Evolutionary conservation across 2,888 invertebrate species (phyloP), one percentile per base, ranked within the genome.

Genomic region (Prosapia bicincta): DNA sequence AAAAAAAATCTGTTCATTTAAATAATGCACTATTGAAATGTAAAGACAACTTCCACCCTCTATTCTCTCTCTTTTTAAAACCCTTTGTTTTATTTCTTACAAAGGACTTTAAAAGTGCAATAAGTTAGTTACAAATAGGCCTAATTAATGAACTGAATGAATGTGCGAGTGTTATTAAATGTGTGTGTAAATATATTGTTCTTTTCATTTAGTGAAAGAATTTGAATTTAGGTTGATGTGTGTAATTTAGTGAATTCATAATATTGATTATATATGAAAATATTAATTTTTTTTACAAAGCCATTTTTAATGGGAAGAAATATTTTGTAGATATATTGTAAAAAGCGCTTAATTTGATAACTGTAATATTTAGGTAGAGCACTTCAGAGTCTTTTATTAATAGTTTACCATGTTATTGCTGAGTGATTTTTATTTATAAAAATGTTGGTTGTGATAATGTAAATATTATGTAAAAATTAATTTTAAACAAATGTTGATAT

Each of bases 401-500:
- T 74, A 69, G 69, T 38, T 54, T 54, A 20, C 20, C 54, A 54
- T 74, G 74, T 69, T 74, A 74, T 69, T 69, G 74, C 69, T 74
- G 65, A 68, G 26, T 54, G 54, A 69, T 30, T 74, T 74, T 74
- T 28, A 28, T 74, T 69, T 2, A 54, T 20, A n/a, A 54, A 75
- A 74, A 71, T 67, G 68, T 75, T 43, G 75, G 75, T 75, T 75
- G 75, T 75, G 75, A 75, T 75, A 75, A 67, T 75, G 75, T 75
- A 75, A 75, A 75, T 71, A 75, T 43, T 26, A 30, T 7, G 30
- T 69, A 69, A 7, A 69, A 23, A n/a, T 26, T 26, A 7, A 25
- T 26, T 69, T 54, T 54, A 54, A 54, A 54, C 20, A 20, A 20
- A 20, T 54, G 20, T 54, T 3, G 20, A 54, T 20, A 5, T 54